phyloP scores from a whole-genome alignment of 2,113 vertebrate species.

The Psammodynastes pulverulentus region DNA sequence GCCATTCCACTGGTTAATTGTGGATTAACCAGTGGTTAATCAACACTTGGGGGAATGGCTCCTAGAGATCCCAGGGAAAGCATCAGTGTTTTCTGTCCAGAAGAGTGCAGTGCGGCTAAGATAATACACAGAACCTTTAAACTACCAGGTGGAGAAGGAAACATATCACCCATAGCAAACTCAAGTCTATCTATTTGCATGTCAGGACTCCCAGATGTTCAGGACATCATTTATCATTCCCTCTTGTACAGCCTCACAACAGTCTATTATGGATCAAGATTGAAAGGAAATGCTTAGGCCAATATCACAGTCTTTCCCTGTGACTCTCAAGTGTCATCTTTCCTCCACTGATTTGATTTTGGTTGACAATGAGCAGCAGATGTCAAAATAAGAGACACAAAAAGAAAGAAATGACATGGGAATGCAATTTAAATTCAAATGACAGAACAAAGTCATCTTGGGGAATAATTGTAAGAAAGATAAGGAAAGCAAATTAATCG shows the following conservation, averaged over 20 bases:
- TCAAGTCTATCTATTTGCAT: background rate
- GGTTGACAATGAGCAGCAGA: background rate
- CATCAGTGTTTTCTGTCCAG: background rate
- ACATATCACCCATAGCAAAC: background rate
- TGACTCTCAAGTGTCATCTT: background rate
- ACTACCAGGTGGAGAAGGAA: background rate
- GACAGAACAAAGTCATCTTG: background rate
- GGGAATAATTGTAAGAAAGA: background rate
- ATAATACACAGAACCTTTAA: background rate
- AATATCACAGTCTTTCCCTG: background rate
- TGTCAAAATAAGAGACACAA: background rate
- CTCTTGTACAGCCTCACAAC: background rate
- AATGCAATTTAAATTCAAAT: background rate
- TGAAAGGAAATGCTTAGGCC: background rate
- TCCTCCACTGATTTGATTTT: background rate
- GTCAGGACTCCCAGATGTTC: background rate
- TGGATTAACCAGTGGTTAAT: background rate
- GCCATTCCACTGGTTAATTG: background rate
- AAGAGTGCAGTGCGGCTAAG: background rate
- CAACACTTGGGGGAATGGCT: background rate
- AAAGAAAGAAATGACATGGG: background rate
- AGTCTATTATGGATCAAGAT: background rate
- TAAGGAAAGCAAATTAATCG: background rate
- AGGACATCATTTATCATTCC: background rate
- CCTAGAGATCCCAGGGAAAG: background rate